Conservation (phyloP, 2,888 invertebrate species). For the Bombyx huttoni region DNA sequence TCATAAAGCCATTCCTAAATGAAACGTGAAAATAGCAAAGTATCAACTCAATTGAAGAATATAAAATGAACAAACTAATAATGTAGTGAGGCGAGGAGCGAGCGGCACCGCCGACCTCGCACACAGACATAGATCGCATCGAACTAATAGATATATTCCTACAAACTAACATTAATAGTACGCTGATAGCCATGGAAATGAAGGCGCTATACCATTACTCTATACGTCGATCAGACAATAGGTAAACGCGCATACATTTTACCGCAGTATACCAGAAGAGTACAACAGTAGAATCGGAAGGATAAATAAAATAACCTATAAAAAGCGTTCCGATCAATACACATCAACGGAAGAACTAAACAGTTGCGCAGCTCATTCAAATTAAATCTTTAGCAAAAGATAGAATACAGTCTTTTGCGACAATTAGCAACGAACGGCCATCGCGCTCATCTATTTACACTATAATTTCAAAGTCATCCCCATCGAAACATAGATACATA, state of each 20-base stretch:
- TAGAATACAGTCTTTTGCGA: slow-evolving; percentile 71
- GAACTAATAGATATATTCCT: slow-evolving; percentile 67
- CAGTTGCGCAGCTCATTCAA: slow-evolving; percentile 72
- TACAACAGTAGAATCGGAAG: slow-evolving; percentile 58
- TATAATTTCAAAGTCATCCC: slow-evolving; percentile 64
- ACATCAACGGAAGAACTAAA: slow-evolving; percentile 69
- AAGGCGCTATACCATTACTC: slow-evolving; percentile 64
- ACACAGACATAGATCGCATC: slow-evolving; percentile 50
- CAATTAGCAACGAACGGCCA: slow-evolving; percentile 73
- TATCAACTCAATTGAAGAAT: slow-evolving; percentile 51
- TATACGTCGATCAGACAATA: slow-evolving; percentile 62
- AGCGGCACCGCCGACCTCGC: slow-evolving; percentile 43
- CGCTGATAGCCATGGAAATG: slow-evolving; percentile 67
- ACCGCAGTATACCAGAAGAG: slow-evolving; percentile 66
- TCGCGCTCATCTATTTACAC: slow-evolving; percentile 71
- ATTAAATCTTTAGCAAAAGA: slow-evolving; percentile 71
- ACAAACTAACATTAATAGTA: slow-evolving; percentile 64
- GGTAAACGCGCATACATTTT: slow-evolving; percentile 67
- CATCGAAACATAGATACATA: slow-evolving; percentile 72
- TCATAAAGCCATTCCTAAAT: slow-evolving; percentile 68
- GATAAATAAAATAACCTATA: slow-evolving; percentile 70
- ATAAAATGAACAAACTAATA: slow-evolving; percentile 56
- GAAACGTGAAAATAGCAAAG: slow-evolving; percentile 62
- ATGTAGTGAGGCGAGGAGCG: slow-evolving; percentile 56
- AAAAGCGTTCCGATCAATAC: slow-evolving; percentile 66